Conservation (phyloP, 2,888 invertebrate genomes). For the Sinelater perroti region DNA sequence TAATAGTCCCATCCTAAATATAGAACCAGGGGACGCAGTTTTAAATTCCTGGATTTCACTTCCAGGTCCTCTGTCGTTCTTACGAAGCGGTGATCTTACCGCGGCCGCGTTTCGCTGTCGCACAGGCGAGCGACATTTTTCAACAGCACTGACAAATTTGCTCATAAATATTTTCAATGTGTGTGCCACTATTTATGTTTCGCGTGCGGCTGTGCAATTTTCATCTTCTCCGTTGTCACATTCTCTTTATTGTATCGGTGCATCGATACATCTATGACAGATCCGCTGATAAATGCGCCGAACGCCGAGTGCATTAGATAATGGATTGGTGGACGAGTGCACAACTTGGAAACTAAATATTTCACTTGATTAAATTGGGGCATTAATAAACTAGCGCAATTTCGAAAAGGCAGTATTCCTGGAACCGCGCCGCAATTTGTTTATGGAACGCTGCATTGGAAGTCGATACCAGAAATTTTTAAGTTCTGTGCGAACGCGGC, state of each 20-base stretch:
- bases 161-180: constrained; percentile 29
- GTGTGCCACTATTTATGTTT: constrained; percentile 27
- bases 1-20: too few species aligned
- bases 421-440: constrained; percentile 8
- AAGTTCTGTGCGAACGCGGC: constrained; percentile 7
- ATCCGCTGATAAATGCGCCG: constrained; percentile 17
- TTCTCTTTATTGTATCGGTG: constrained; percentile 22
- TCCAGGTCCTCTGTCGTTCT: too few species aligned
- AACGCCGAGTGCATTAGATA: constrained; percentile 23
- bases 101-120: not conserved
- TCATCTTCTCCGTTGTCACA: constrained; percentile 24
- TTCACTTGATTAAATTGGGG: constrained; percentile 20
- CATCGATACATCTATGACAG: constrained; percentile 27
- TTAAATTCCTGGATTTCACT: too few species aligned
- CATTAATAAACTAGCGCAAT: constrained; percentile 12
- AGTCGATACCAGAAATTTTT: constrained; percentile 10
- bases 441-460: constrained; percentile 1
- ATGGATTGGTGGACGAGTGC: constrained; percentile 17
- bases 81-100: not conserved
- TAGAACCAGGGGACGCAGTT: too few species aligned
- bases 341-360: constrained; percentile 26
- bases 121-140: constrained; percentile 15
- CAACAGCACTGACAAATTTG: constrained; percentile 24
- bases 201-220: constrained; percentile 26
- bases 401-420: not conserved